Evolutionary conservation across 2,888 invertebrate species (phyloP).

Genomic region (Clanis bilineata): DNA sequence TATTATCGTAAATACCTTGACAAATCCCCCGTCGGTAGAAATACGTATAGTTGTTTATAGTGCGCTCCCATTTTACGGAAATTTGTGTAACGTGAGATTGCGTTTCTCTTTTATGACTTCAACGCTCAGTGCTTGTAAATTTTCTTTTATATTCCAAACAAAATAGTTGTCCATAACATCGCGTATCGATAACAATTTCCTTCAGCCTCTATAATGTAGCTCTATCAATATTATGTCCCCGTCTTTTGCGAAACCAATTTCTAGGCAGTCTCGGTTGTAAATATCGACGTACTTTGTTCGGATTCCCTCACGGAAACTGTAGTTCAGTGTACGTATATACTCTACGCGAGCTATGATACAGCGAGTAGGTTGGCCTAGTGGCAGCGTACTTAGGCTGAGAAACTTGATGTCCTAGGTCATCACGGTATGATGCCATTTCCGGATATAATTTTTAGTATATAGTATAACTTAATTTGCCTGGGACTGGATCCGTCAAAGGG

Average conservation of each 20-base stretch:
- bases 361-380: no score
- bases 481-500: no score
- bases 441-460: no score
- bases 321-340: neutral
- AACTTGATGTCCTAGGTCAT: no score
- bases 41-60: constrained; percentile 4
- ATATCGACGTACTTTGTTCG: constrained; percentile 29
- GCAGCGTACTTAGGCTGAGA: no score
- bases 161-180: constrained; percentile 24
- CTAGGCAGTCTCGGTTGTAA: constrained; percentile 31
- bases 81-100: constrained; percentile 12
- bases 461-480: no score
- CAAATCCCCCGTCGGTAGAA: neutral
- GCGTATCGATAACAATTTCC: constrained; percentile 30
- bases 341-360: neutral
- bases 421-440: no score
- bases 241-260: constrained; percentile 32
- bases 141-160: constrained; percentile 16
- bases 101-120: constrained; percentile 11
- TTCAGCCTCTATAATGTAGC: constrained; percentile 26
- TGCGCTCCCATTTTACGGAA: constrained; percentile 10
- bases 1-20: constrained; percentile 10
- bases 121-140: constrained; percentile 4
- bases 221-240: constrained; percentile 30
- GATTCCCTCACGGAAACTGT: constrained; percentile 23